Base-by-base conservation (phyloP, 1,140 invertebrate genomes). In the Diuraphis noxia region DNA sequence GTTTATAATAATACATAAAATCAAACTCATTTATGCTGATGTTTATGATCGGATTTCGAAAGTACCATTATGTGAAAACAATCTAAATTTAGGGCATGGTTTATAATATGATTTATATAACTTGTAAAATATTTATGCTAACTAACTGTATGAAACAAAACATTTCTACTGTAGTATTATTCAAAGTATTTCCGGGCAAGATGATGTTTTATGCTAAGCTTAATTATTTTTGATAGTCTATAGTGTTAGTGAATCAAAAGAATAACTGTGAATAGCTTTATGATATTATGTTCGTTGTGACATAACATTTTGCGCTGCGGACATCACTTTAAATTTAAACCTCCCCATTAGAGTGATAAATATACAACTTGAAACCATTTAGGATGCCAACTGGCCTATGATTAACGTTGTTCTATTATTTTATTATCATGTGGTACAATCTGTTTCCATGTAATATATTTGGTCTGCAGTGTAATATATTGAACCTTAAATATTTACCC, bases 361-460 rank as follows among this genome's bases (percentile, higher is more conserved):
- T 86, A 3, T 49, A 34, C 30, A 86, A n/a, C 41, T 43, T 21
- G 30, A 84, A 84, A 84, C 40, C 23, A 36, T 86, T 49, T 86
- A 49, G 19, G 8, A 21, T 49, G 41, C n/a, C n/a, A 86, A 49
- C 43, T 23, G 41, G 2, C 30, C 41, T 49, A 86, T 86, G 84
- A 86, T 86, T 86, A 49, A 86, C 34, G 84, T 49, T 86, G 34
- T 86, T 46, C 43, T 49, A 49, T 86, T 49, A 86, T 46, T 9
- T 49, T 86, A 43, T 86, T 86, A 86, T 86, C 84, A 8, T 36
- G 84, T 86, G 43, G 43, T 36, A 49, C 34, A 34, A 86, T 86
- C 82, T 85, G 36, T 85, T 85, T 85, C 30, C 79, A 81, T 81
- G 5, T 81, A 25, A 81, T 81, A 38, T 81, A 81, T 81, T 81